Evolutionary conservation across 35 echinoderm and acorn worm species (phyloP).

Genomic region (Amphiura filiformis): DNA sequence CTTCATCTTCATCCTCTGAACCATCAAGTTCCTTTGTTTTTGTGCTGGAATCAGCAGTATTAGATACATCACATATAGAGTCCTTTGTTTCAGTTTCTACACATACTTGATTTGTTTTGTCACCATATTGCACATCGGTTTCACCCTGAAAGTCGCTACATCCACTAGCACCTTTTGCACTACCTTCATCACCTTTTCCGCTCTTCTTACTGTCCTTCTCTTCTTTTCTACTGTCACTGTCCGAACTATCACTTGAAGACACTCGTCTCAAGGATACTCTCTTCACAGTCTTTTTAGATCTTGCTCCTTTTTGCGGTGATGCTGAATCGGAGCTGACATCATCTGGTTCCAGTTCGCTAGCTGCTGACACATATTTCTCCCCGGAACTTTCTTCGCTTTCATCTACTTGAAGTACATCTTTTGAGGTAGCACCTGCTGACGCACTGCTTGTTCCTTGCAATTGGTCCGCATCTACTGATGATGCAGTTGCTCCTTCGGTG

Average conservation of each 20-base stretch:
- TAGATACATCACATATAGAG: background rate
- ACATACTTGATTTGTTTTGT: too few species aligned
- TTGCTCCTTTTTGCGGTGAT: background rate
- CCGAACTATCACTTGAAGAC: background rate
- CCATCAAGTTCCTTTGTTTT: background rate
- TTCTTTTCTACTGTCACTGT: background rate
- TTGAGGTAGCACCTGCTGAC: too few species aligned
- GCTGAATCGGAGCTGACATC: background rate
- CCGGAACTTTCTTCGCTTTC: background rate
- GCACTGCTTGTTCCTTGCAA: slow-evolving; percentile 10
- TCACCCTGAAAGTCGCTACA: too few species aligned
- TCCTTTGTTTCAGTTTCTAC: too few species aligned
- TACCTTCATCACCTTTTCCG: too few species aligned
- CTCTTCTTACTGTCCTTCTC: too few species aligned
- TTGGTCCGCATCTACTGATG: background rate
- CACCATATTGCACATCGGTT: background rate
- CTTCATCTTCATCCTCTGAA: background rate
- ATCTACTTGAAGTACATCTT: too few species aligned
- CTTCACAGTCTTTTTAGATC: background rate
- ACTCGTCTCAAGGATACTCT: slow-evolving; percentile 8
- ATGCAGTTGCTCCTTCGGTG: background rate
- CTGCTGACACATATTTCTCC: background rate
- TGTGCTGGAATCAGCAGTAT: too few species aligned
- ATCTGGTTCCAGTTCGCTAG: background rate
- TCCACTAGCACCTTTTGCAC: too few species aligned